These are phyloP conservation scores for Cynopterus brachyotis DNA, from an alignment of 2,113 vertebrate species.

Conservation along the genomic window DNA sequence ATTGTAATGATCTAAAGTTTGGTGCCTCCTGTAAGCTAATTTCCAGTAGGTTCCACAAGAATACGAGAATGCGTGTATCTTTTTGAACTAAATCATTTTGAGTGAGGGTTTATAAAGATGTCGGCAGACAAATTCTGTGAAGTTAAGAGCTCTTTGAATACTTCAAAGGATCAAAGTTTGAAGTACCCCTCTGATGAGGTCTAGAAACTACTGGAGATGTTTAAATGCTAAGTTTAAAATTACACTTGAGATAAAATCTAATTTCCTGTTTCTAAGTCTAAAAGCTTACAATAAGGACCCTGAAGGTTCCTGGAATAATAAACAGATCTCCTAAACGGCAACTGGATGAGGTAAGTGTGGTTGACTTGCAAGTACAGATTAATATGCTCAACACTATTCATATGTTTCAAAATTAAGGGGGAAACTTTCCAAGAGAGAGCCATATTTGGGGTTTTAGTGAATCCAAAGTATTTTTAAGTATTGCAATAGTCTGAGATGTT, in stretches of 20 bases:
- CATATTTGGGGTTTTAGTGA: slow-evolving; percentile 34
- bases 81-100: slow-evolving; percentile 39
- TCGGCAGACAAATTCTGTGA: background rate
- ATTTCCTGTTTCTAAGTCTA: slow-evolving; percentile 61
- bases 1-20: background rate
- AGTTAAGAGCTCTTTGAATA: slow-evolving; percentile 41
- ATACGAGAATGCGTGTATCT: background rate
- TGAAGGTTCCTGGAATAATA: slow-evolving; percentile 47
- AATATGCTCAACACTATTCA: slow-evolving; percentile 49
- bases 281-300: slow-evolving; percentile 43
- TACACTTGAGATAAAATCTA: slow-evolving; percentile 54
- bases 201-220: slow-evolving; percentile 44
- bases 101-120: background rate
- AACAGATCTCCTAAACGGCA: slow-evolving; percentile 38
- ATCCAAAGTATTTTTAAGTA: slow-evolving; percentile 49
- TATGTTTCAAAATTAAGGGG: slow-evolving; percentile 61
- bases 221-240: slow-evolving; percentile 59
- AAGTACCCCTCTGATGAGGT: slow-evolving; percentile 17
- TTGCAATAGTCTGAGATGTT: background rate
- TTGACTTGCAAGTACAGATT: slow-evolving; percentile 41
- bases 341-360: slow-evolving; percentile 61
- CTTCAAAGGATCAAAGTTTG: slow-evolving; percentile 27
- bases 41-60: slow-evolving; percentile 39
- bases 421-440: slow-evolving; percentile 58
- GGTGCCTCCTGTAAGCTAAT: background rate